These are phyloP conservation scores for Coilia nasus DNA, from an alignment of 2,797 vertebrate genomes.

Conservation along the genomic window DNA sequence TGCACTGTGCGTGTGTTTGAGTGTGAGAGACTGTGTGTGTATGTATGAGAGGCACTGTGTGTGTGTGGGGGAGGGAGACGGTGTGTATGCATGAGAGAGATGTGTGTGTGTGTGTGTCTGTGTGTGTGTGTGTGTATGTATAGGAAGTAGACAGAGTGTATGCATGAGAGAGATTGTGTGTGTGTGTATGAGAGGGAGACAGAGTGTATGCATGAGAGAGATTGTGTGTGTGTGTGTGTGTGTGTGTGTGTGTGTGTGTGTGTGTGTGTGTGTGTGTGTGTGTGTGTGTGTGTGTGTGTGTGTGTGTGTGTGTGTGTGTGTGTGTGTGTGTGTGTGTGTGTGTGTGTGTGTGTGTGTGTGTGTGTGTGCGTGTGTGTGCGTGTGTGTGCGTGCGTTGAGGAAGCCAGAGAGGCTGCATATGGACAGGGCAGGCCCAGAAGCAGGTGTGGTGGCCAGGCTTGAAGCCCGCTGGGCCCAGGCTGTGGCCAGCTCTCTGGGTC, in stretches of 20 bases:
- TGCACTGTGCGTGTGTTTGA: slow-evolving; percentile 38
- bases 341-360: no score
- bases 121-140: no score
- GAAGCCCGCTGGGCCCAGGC: background rate
- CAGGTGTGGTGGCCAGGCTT: slow-evolving; percentile 8
- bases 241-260: background rate
- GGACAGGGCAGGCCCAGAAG: background rate
- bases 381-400: background rate
- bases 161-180: no score
- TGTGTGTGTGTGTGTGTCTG: slow-evolving; percentile 22
- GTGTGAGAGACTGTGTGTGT: background rate
- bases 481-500: background rate
- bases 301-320: slow-evolving; percentile 1
- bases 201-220: no score
- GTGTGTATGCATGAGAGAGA: slow-evolving; percentile 9
- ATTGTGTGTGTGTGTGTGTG: slow-evolving; percentile 52
- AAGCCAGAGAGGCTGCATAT: background rate
- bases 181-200: no score
- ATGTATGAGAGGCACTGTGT: background rate
- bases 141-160: no score
- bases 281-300: no score
- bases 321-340: background rate
- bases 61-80: slow-evolving; percentile 47
- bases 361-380: background rate
- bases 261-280: background rate